Base-by-base conservation (phyloP, 2,797 vertebrate genomes). In the Sebastes itinus region DNA sequence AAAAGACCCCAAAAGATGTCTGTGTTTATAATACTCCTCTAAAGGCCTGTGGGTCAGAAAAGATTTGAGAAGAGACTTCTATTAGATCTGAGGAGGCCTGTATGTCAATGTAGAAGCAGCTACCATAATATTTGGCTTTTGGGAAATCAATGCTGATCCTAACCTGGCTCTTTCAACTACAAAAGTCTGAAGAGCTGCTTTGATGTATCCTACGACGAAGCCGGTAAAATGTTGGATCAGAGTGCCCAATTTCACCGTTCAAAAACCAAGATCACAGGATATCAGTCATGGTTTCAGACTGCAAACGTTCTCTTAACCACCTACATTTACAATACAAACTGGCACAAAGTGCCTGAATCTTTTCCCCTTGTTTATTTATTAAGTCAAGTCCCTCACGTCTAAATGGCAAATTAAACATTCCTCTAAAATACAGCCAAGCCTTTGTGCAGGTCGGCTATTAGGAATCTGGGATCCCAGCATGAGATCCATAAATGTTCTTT, bases 101-200 rank as follows among this genome's bases (percentile, higher is more conserved):
- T 52, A 33, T 72, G 82, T 85, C 72, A 77, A 27, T 63, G 46
- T 63, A 54, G 60, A 67, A 60, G 42, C 32, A 71, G 52, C 71
- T 65, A 56, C 46, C 78, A 79, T 66, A 80, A 74, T 75, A 86
- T 88, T 84, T 80, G 72, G 52, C 70, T 35, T 75, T 79, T 69
- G 82, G 77, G 80, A 87, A 87, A 87, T 89, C 87, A 83, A 72
- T 88, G 60, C 6, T 59, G 63, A 78, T 72, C 55, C 73, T 61
- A 73, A 73, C 65, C 35, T 52, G 67, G 56, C 46, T 70, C 62
- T 83, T 87, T 87, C 60, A 80, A 69, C 62, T 80, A 42, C 32
- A 64, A 72, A 75, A 27, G 60, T 78, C 64, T n/a, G 22, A 70
- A 59, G 28, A 65, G 56, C 30, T 61, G 62, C 75, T 90, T 84